These are phyloP conservation scores for Perdix hodgsoniae DNA, from an alignment of 2,797 vertebrate species.

Conservation along the genomic window DNA sequence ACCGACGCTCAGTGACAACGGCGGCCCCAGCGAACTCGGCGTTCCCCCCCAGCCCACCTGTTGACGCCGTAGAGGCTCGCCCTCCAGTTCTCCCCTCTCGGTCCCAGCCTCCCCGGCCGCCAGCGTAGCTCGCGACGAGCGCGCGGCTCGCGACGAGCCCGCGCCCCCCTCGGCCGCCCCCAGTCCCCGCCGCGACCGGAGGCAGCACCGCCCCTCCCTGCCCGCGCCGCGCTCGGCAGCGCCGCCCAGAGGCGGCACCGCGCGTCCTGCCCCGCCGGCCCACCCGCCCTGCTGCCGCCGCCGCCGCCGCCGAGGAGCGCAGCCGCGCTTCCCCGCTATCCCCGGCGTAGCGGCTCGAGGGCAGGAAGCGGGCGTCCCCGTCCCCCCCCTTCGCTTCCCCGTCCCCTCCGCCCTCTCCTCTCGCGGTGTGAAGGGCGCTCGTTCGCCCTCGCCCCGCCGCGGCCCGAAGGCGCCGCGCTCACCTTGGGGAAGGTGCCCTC, in stretches of 20 bases:
- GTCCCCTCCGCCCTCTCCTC: no score
- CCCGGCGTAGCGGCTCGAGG: no score
- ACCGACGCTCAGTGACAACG: not conserved
- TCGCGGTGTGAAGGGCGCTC: no score
- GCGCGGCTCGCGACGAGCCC: fast-evolving
- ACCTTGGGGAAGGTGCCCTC: slow-evolving; percentile 83
- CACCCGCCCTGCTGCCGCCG: not conserved
- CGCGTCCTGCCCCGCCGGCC: not conserved
- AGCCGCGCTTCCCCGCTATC: not conserved
- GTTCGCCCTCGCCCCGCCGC: no score
- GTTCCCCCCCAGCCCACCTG: not conserved
- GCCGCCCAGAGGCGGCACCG: not conserved
- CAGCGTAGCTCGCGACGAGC: fast-evolving
- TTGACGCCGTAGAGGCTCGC: not conserved
- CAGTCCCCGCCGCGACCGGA: no score
- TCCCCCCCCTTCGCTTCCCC: no score
- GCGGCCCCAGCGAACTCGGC: not conserved
- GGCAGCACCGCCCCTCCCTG: no score
- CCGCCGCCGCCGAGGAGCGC: not conserved
- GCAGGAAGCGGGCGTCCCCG: no score
- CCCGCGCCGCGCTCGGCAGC: not conserved
- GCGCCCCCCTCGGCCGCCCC: not conserved
- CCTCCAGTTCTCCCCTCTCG: not conserved
- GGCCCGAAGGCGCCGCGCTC: not conserved
- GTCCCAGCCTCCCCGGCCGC: fast-evolving